phyloP scores from a whole-genome alignment of 2,113 vertebrate species.

The Mustelus asterias region DNA sequence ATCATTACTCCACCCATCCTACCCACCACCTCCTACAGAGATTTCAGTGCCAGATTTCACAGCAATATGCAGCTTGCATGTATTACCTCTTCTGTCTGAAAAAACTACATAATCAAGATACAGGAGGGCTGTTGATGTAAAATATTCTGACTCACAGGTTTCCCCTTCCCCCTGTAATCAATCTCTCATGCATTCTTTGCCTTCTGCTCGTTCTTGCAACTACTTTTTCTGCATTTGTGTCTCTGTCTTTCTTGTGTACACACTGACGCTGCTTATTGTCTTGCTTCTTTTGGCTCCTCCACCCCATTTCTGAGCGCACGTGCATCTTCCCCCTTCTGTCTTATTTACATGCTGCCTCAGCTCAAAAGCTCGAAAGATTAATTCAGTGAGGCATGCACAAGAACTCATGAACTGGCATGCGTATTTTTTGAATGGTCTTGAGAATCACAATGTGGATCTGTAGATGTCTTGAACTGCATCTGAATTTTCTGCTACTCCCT shows the following conservation, averaged over 20 bases:
- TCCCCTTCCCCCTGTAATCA: neutral
- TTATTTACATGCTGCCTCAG: neutral
- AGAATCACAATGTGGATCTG: neutral
- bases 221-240: neutral
- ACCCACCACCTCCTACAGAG: conserved; percentile 44
- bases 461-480: neutral
- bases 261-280: neutral
- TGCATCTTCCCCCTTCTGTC: neutral
- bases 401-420: neutral
- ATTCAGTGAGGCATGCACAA: neutral
- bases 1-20: conserved; percentile 45
- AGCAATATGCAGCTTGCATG: neutral
- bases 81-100: neutral
- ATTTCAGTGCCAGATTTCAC: conserved; percentile 45
- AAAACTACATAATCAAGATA: neutral
- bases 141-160: neutral
- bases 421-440: neutral
- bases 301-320: neutral
- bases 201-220: neutral
- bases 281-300: neutral
- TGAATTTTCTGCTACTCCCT: neutral
- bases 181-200: neutral
- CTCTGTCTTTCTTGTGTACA: neutral
- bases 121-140: neutral
- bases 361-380: neutral